A percentile compares a stretch with the other conserved stretches of the same genome.
phyloP scores from a whole-genome alignment of 2,888 invertebrate species.

The Dolichopus griseipennis region DNA sequence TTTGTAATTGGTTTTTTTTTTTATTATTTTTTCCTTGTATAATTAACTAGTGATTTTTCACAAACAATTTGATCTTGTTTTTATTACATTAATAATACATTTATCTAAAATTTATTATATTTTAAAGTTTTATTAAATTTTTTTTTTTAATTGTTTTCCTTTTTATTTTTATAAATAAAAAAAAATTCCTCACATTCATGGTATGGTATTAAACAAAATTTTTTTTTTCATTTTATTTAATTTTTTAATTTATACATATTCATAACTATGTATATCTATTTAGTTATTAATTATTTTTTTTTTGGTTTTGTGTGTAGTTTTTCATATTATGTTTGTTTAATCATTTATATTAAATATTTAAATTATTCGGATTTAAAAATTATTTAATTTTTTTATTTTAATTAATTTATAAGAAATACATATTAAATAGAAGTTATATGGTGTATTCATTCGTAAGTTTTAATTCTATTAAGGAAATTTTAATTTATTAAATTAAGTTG shows the following conservation, averaged over 20 bases:
- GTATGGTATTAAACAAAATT: neutral
- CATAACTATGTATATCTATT: too few relatives aligned
- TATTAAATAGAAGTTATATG: too few relatives aligned
- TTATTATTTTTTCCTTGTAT: neutral
- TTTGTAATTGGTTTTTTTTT: neutral
- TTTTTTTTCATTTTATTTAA: neutral
- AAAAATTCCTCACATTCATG: neutral
- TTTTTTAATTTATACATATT: neutral
- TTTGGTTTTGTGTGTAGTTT: too few relatives aligned
- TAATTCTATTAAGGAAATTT: too few relatives aligned
- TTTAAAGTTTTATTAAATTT: neutral
- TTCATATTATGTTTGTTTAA: too few relatives aligned
- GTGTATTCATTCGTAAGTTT: too few relatives aligned
- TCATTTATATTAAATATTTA: too few relatives aligned
- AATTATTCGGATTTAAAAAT: too few relatives aligned
- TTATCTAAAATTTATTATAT: constrained; percentile 4
- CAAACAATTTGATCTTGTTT: neutral
- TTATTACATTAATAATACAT: constrained; percentile 6
- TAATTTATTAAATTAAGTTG: too few relatives aligned
- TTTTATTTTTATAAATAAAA: neutral
- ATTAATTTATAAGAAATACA: too few relatives aligned
- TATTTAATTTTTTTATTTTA: too few relatives aligned
- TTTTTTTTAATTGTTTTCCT: neutral
- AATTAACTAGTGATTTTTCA: constrained; percentile 6
- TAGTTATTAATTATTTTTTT: too few relatives aligned